A percentile compares a stretch with the other conserved stretches of the same genome.
These are phyloP conservation scores for Microtus oregoni DNA, from an alignment of 2,113 vertebrate genomes.

Conservation along the genomic window DNA sequence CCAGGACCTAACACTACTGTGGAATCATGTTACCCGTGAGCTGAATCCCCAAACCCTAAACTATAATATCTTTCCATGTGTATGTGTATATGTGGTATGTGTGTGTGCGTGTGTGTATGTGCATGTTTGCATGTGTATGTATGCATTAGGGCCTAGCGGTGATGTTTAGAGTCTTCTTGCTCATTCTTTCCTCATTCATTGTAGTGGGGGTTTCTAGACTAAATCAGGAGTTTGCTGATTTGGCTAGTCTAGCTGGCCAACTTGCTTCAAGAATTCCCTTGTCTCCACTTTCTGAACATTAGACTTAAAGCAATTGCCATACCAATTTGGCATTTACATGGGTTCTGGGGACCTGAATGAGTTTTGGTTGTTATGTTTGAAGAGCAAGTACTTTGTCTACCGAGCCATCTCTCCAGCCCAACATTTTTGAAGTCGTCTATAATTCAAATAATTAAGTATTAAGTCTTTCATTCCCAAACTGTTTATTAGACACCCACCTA, in stretches of 20 bases:
- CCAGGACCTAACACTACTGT: too few species aligned
- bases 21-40: neutral
- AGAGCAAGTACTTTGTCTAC: neutral
- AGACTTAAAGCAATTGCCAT: too few species aligned
- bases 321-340: neutral
- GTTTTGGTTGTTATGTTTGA: neutral
- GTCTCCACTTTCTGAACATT: neutral
- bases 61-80: neutral
- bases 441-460: neutral
- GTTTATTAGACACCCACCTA: neutral
- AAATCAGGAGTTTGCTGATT: neutral
- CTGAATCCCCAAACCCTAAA: neutral
- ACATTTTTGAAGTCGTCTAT: neutral
- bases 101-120: neutral
- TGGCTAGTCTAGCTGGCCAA: neutral
- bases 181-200: neutral
- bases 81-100: neutral
- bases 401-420: neutral
- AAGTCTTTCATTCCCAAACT: neutral
- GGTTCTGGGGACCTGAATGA: neutral
- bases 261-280: neutral
- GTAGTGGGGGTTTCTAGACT: neutral
- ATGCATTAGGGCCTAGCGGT: neutral
- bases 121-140: neutral
- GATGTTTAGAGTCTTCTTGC: neutral